Conservation (phyloP, 2,888 invertebrate genomes). For the Polia nebulosa region DNA sequence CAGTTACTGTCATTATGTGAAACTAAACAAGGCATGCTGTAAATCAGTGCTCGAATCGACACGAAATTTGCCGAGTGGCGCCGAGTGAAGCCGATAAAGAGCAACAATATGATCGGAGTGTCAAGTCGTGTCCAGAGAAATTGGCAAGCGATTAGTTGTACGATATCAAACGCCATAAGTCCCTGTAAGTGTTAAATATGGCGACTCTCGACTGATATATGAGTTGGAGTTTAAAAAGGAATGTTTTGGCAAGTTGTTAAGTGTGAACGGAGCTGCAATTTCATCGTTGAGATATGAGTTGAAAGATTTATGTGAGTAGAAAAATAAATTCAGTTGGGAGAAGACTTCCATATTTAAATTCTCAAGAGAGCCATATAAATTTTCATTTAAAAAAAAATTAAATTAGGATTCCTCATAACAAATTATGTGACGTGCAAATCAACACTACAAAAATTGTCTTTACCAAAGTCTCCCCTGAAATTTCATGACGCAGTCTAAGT, state of each 20-base stretch:
- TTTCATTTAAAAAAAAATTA: not conserved
- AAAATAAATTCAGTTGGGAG: slow-evolving; percentile 7
- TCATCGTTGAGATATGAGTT: slow-evolving; percentile 44
- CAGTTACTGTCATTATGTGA: slow-evolving; percentile 47
- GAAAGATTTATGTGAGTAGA: slow-evolving; percentile 37
- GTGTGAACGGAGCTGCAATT: slow-evolving; percentile 23
- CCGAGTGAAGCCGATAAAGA: slow-evolving; percentile 62
- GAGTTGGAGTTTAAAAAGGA: slow-evolving; percentile 49
- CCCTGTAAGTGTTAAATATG: slow-evolving; percentile 76
- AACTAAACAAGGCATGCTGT: slow-evolving; percentile 53
- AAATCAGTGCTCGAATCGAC: slow-evolving; percentile 60
- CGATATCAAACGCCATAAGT: slow-evolving; percentile 81
- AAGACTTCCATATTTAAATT: not conserved
- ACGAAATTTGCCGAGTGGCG: slow-evolving; percentile 59
- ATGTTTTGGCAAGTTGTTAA: slow-evolving; percentile 31
- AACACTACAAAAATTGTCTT: not conserved
- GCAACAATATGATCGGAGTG: slow-evolving; percentile 61
- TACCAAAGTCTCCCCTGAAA: not conserved
- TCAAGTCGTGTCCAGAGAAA: slow-evolving; percentile 61
- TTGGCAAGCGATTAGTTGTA: slow-evolving; percentile 77
- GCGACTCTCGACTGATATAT: slow-evolving; percentile 70
- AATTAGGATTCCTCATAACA: not conserved
- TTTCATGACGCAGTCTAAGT: not conserved
- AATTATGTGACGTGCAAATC: not conserved
- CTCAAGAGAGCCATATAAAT: too few relatives aligned